Evolutionary conservation across 2,797 vertebrate genomes (phyloP).

Genomic region (Xenentodon cancila): DNA sequence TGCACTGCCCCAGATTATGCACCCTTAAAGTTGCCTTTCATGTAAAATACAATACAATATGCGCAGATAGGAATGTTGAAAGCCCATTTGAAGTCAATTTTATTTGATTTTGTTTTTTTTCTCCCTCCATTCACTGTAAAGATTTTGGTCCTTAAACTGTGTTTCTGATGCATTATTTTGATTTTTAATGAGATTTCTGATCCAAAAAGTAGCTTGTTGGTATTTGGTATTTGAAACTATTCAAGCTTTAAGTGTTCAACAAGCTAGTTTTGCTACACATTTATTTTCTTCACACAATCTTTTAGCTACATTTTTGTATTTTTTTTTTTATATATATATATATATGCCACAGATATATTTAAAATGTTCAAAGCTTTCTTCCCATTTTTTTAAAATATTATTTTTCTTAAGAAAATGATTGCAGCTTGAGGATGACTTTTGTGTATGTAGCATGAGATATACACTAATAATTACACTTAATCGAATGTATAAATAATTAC

Average conservation of each 20-base stretch:
- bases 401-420: conserved; percentile 74
- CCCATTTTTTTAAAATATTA: conserved; percentile 78
- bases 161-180: conserved; percentile 13
- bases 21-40: conserved; percentile 78
- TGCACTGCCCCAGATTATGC: conserved; percentile 73
- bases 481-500: conserved; percentile 14
- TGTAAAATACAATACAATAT: conserved; percentile 75
- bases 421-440: conserved; percentile 60
- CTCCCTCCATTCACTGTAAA: conserved; percentile 41
- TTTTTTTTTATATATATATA: conserved; percentile 83
- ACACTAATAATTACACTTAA: conserved; percentile 25
- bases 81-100: conserved; percentile 39
- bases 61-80: conserved; percentile 70
- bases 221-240: conserved; percentile 64
- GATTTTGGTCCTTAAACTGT: conserved; percentile 11
- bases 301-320: conserved; percentile 82
- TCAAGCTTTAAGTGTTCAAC: conserved; percentile 81
- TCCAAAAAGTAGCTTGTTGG: conserved; percentile 45
- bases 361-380: conserved; percentile 78
- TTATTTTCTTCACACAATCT: conserved; percentile 74
- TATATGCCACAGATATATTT: conserved; percentile 81
- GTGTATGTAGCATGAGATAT: conserved; percentile 59
- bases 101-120: conserved; percentile 14
- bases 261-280: conserved; percentile 70
- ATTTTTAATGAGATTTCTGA: conserved; percentile 21